Conservation (phyloP, 2,113 vertebrate species). For the Cyanistes caeruleus region DNA sequence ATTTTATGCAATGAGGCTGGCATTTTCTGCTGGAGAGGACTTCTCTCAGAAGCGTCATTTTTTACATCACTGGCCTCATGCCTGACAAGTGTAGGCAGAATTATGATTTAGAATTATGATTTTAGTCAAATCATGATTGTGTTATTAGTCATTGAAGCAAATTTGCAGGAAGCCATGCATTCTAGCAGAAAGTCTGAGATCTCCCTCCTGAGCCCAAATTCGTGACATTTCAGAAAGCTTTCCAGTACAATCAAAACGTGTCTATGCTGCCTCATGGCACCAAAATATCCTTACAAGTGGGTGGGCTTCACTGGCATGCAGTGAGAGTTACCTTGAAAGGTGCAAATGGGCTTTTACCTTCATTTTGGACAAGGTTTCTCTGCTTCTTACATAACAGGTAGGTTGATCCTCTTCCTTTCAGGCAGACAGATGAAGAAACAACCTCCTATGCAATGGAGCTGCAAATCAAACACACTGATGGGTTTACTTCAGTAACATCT, state of each 20-base stretch:
- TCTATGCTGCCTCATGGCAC: not conserved
- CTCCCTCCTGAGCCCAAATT: not conserved
- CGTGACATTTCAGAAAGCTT: constrained; percentile 19
- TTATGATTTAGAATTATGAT: not conserved
- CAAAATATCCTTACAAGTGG: not conserved
- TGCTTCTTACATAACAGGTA: not conserved
- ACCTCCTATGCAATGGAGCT: not conserved
- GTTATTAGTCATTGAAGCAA: not conserved
- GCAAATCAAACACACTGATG: not conserved
- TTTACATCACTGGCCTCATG: not conserved
- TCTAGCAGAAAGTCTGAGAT: constrained; percentile 6
- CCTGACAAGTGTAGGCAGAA: not conserved
- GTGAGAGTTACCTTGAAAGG: not conserved
- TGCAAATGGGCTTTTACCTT: not conserved
- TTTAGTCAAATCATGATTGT: not conserved
- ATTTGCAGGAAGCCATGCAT: not conserved
- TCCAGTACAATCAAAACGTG: not conserved
- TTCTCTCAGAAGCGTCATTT: not conserved
- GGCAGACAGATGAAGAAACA: not conserved
- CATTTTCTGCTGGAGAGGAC: not conserved
- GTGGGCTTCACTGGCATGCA: not conserved
- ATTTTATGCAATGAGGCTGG: not conserved
- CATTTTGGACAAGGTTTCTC: not conserved
- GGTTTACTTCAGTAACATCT: not conserved
- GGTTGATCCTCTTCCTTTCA: not conserved